These are phyloP conservation scores for Columba janthina DNA, from an alignment of 2,113 vertebrate genomes.

Conservation along the genomic window DNA sequence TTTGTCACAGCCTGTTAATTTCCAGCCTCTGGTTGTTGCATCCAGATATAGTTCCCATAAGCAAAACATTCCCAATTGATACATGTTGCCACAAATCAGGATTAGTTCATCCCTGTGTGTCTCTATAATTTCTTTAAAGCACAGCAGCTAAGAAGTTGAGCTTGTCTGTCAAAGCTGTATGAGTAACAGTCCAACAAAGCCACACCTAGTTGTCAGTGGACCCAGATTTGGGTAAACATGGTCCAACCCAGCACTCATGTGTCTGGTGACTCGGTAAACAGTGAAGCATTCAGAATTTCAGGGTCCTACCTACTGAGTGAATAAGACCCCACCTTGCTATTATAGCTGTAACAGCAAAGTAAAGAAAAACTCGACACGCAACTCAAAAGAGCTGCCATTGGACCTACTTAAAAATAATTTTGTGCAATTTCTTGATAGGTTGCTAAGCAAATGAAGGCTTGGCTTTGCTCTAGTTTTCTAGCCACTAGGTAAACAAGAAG, in stretches of 20 bases:
- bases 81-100: constrained; percentile 20
- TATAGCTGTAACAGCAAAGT: constrained; percentile 52
- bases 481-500: constrained; percentile 45
- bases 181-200: constrained; percentile 60
- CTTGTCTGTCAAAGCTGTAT: constrained; percentile 60
- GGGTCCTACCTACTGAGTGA: constrained; percentile 48
- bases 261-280: constrained; percentile 63
- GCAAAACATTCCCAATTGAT: constrained; percentile 55
- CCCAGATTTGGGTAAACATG: constrained; percentile 65
- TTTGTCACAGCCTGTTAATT: constrained; percentile 64
- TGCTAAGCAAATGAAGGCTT: constrained; percentile 60
- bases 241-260: constrained; percentile 56
- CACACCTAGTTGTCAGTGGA: constrained; percentile 67
- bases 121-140: constrained; percentile 35
- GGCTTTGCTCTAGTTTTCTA: constrained; percentile 59
- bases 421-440: constrained; percentile 18
- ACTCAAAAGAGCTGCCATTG: constrained; percentile 39
- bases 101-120: constrained; percentile 2
- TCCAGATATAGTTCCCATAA: constrained; percentile 54
- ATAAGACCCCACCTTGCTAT: constrained; percentile 45
- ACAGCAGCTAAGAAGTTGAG: constrained; percentile 36
- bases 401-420: constrained; percentile 52
- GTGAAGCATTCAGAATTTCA: constrained; percentile 55
- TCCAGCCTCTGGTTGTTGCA: constrained; percentile 59
- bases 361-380: constrained; percentile 59